Evolutionary conservation across 2,888 invertebrate genomes (phyloP).

Genomic region (Eremobia ochroleuca): DNA sequence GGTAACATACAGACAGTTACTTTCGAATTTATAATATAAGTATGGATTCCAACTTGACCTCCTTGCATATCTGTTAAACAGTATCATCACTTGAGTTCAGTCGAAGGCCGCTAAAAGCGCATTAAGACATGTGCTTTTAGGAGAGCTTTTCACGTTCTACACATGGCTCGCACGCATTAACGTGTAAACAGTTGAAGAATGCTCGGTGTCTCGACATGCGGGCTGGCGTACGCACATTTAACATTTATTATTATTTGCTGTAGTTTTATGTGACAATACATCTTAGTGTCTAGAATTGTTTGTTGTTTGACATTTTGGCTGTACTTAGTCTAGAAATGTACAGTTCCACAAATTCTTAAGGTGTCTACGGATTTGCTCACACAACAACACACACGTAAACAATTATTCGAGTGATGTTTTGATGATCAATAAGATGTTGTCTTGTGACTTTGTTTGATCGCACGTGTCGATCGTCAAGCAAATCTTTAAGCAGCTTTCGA

Average conservation of each 20-base stretch:
- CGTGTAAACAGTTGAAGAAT: constrained; percentile 59
- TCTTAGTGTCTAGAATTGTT: background rate
- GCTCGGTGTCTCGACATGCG: constrained; percentile 25
- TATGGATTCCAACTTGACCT: background rate
- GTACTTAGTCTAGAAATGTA: background rate
- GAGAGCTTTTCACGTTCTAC: constrained; percentile 49
- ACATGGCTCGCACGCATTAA: constrained; percentile 28
- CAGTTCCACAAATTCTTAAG: background rate
- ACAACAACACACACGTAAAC: background rate
- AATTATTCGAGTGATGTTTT: background rate
- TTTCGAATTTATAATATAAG: background rate
- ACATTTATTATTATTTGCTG: background rate
- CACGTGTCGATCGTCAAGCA: background rate
- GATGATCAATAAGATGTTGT: background rate
- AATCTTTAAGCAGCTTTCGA: background rate
- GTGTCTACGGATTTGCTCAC: background rate
- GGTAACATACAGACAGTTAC: too few species aligned
- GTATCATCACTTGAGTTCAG: constrained; percentile 18
- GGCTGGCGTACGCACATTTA: constrained; percentile 31
- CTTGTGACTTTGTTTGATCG: background rate
- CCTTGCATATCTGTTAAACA: constrained; percentile 1
- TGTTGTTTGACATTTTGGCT: background rate
- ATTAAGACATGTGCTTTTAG: constrained; percentile 29
- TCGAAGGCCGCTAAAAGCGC: constrained; percentile 41
- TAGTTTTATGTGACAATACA: constrained; percentile 1